phyloP scores from a whole-genome alignment of 1,140 invertebrate genomes.

The Lethocerus indicus region DNA sequence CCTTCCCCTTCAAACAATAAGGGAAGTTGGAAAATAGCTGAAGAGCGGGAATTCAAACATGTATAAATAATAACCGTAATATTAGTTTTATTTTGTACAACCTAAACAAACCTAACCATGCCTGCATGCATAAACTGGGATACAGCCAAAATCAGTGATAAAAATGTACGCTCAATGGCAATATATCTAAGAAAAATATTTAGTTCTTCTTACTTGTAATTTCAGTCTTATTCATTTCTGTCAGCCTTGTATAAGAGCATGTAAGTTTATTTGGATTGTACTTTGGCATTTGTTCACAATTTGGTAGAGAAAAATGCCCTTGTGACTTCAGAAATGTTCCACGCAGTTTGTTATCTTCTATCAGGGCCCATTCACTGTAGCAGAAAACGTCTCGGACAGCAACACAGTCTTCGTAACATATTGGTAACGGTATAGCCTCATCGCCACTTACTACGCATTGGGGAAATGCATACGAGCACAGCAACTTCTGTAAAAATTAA shows the following conservation, averaged over 20 bases:
- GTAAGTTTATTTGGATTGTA: slow-evolving; percentile 35
- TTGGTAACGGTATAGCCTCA: slow-evolving; percentile 37
- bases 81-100: no score
- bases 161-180: no score
- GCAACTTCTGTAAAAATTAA: slow-evolving; percentile 40
- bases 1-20: no score
- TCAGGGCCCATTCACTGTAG: slow-evolving; percentile 78
- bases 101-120: no score
- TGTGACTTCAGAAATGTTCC: slow-evolving; percentile 60
- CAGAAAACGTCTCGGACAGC: slow-evolving; percentile 80
- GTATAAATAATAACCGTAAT: no score
- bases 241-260: slow-evolving; percentile 69
- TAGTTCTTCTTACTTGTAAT: slow-evolving; percentile 57
- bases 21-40: no score
- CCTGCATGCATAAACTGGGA: no score
- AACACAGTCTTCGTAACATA: slow-evolving; percentile 85
- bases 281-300: slow-evolving; percentile 62
- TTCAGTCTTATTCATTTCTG: slow-evolving; percentile 54
- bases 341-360: slow-evolving; percentile 72
- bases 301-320: slow-evolving; percentile 73
- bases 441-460: slow-evolving; percentile 50
- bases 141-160: no score
- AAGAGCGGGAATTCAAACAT: no score
- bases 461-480: slow-evolving; percentile 85
- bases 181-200: no score